phyloP scores from a whole-genome alignment of 2,888 invertebrate species.

The Tipula vernalis region DNA sequence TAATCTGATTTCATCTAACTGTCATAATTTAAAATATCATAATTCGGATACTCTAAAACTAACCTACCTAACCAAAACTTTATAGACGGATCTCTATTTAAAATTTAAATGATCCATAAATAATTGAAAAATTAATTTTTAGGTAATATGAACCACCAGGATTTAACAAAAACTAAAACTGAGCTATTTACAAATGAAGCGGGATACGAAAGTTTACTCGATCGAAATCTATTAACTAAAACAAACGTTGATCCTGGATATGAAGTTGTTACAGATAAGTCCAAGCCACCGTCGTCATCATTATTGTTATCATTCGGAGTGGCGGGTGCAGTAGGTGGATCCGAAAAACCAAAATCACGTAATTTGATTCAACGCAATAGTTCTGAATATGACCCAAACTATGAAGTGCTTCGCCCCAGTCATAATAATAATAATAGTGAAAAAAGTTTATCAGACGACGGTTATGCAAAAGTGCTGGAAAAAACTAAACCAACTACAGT shows the following conservation, averaged over 20 bases:
- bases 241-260: conserved; percentile 50
- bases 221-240: conserved; percentile 20
- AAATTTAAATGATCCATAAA: background rate
- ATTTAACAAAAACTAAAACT: conserved; percentile 20
- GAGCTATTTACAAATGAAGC: conserved; percentile 27
- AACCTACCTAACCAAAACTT: conserved; percentile 10
- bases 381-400: conserved; percentile 62
- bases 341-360: conserved; percentile 27
- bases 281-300: background rate
- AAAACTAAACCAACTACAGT: conserved; percentile 20
- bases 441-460: conserved; percentile 24
- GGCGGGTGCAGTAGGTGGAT: conserved; percentile 21
- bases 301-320: background rate
- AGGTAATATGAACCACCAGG: background rate
- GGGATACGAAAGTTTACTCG: conserved; percentile 31
- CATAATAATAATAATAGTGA: conserved; percentile 26
- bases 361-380: background rate
- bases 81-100: conserved; percentile 8
- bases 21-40: conserved; percentile 11
- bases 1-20: background rate
- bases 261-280: conserved; percentile 42
- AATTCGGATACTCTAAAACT: conserved; percentile 5
- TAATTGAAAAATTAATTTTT: background rate
- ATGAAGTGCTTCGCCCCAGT: conserved; percentile 54
- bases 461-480: conserved; percentile 34